phyloP scores from a whole-genome alignment of 2,113 vertebrate species.

The Struthio camelus region DNA sequence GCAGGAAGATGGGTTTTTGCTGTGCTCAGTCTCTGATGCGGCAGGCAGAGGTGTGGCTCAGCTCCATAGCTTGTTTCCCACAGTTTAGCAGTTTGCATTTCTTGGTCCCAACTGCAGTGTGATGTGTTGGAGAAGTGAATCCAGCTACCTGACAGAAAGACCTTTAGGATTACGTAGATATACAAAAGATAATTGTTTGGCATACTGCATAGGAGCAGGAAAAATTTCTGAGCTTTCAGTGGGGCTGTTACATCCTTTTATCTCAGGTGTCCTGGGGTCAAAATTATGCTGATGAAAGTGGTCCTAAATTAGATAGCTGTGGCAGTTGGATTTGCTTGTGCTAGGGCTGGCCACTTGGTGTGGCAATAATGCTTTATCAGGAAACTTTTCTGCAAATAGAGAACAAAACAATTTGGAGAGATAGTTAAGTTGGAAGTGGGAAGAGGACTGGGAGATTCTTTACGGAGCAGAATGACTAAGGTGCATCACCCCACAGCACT shows the following conservation, averaged over 20 bases:
- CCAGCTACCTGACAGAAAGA: background rate
- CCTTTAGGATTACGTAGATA: background rate
- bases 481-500: background rate
- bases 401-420: background rate
- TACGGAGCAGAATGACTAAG: background rate
- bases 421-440: background rate
- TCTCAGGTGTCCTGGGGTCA: fast-evolving
- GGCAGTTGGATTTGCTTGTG: background rate
- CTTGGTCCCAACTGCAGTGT: background rate
- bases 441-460: background rate
- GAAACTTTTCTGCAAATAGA: background rate
- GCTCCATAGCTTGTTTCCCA: background rate
- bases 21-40: background rate
- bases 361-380: background rate
- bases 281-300: background rate
- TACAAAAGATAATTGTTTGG: background rate
- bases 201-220: background rate
- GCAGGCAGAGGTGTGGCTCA: background rate
- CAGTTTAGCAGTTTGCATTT: background rate
- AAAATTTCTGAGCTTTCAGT: background rate
- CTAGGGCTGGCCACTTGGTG: background rate
- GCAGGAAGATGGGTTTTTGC: background rate
- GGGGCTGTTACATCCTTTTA: background rate
- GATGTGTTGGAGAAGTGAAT: background rate
- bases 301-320: fast-evolving